phyloP scores from a whole-genome alignment of 2,888 invertebrate genomes.

The Arenicola marina region DNA sequence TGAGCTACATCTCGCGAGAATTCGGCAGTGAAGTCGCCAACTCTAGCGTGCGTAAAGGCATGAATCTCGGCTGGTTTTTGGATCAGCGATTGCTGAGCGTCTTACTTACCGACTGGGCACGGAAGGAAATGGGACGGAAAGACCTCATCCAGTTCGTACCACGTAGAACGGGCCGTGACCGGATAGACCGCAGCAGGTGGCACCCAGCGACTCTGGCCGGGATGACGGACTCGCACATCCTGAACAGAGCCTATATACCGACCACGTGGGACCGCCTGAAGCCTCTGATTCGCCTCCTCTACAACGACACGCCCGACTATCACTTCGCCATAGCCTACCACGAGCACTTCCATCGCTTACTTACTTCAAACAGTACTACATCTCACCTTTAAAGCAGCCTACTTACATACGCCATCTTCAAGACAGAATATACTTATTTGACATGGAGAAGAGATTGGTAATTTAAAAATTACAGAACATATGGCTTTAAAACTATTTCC shows the following conservation, averaged over 20 bases:
- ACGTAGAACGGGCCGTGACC: too few relatives aligned
- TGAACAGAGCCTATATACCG: neutral
- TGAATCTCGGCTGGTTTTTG: conserved; percentile 2
- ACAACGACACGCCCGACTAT: neutral
- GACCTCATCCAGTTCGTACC: neutral
- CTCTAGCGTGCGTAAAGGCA: neutral
- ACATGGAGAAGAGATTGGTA: too few relatives aligned
- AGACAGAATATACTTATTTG: too few relatives aligned
- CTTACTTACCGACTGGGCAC: neutral
- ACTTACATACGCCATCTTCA: too few relatives aligned
- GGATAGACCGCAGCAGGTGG: neutral
- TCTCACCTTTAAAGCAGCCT: too few relatives aligned
- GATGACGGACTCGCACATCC: conserved; percentile 1
- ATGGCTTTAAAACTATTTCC: too few relatives aligned
- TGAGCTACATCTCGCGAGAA: neutral
- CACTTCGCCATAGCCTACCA: neutral
- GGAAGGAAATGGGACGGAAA: neutral
- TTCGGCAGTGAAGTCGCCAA: neutral
- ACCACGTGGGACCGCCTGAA: neutral
- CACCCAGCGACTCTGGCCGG: neutral
- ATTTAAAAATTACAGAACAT: too few relatives aligned
- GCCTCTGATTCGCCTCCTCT: neutral
- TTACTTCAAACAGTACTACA: too few relatives aligned
- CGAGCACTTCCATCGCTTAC: too few relatives aligned
- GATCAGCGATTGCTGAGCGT: conserved; percentile 7